These are phyloP conservation scores for Rhagologus leucostigma DNA, from an alignment of 2,113 vertebrate genomes.

Conservation along the genomic window DNA sequence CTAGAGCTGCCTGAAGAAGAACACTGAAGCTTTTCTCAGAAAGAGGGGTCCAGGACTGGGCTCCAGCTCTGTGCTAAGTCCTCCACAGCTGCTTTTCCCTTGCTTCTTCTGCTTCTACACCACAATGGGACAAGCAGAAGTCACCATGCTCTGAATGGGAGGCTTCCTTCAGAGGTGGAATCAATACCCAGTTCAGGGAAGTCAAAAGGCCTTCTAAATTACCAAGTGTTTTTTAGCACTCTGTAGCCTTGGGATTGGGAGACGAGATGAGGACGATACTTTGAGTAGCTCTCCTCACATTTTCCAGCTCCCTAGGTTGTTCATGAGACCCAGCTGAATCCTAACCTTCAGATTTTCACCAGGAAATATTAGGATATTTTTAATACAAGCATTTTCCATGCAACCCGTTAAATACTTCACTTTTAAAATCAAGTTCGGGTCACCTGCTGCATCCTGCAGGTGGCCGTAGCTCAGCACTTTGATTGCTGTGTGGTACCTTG, in stretches of 20 bases:
- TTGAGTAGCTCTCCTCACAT: not conserved
- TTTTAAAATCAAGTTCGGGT: not conserved
- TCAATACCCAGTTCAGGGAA: not conserved
- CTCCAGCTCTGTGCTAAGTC: not conserved
- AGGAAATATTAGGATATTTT: not conserved
- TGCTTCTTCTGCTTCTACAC: not conserved
- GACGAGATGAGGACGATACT: not conserved
- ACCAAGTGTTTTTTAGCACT: not conserved
- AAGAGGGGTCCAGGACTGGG: rapidly evolving
- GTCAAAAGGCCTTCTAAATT: not conserved
- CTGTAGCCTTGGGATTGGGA: not conserved
- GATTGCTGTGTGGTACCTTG: not conserved
- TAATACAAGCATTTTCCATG: not conserved
- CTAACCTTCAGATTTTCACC: not conserved
- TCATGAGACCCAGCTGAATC: not conserved
- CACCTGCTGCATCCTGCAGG: not conserved
- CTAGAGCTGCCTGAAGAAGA: not conserved
- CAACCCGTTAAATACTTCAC: not conserved
- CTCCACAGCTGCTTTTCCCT: not conserved
- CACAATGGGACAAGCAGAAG: not conserved
- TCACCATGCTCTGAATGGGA: not conserved
- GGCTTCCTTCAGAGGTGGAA: not conserved
- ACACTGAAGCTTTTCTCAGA: not conserved
- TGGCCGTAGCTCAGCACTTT: not conserved
- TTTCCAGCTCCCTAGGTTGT: not conserved